These are phyloP conservation scores for Glareola pratincola DNA, from an alignment of 2,113 vertebrate genomes.

Conservation along the genomic window DNA sequence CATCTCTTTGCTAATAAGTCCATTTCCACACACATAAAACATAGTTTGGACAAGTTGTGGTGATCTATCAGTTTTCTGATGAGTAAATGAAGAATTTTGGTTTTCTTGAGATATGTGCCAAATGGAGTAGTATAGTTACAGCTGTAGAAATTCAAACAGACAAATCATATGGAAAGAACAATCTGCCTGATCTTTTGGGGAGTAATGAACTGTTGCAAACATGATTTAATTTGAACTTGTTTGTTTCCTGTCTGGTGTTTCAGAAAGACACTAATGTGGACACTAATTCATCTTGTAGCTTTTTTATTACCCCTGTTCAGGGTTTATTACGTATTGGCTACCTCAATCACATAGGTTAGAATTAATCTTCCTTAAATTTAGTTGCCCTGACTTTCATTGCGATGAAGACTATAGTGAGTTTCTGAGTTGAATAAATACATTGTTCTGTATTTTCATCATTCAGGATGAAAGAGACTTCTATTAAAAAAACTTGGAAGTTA, in stretches of 20 bases:
- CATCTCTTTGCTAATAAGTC: not conserved
- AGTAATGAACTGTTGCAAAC: not conserved
- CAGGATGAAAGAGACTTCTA: not conserved
- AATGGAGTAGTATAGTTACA: not conserved
- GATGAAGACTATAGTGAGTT: not conserved
- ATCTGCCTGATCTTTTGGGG: not conserved
- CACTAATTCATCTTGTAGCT: not conserved
- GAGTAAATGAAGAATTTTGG: not conserved
- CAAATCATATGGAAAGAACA: not conserved
- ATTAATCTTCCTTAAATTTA: not conserved
- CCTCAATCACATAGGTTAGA: not conserved
- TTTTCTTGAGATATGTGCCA: not conserved
- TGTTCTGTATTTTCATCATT: not conserved
- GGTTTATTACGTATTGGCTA: not conserved
- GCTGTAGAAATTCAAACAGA: not conserved
- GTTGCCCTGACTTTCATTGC: not conserved
- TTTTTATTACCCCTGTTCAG: not conserved
- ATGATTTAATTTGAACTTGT: not conserved
- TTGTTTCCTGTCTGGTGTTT: not conserved
- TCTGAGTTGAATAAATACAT: not conserved
- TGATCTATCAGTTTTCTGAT: not conserved
- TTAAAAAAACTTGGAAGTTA: not conserved
- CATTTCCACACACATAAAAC: not conserved
- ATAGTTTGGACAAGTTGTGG: not conserved
- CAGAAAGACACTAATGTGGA: not conserved